Evolutionary conservation across 2,888 invertebrate genomes (phyloP), one percentile per base, ranked within the genome.

Genomic region (Hypolimnas misippus): DNA sequence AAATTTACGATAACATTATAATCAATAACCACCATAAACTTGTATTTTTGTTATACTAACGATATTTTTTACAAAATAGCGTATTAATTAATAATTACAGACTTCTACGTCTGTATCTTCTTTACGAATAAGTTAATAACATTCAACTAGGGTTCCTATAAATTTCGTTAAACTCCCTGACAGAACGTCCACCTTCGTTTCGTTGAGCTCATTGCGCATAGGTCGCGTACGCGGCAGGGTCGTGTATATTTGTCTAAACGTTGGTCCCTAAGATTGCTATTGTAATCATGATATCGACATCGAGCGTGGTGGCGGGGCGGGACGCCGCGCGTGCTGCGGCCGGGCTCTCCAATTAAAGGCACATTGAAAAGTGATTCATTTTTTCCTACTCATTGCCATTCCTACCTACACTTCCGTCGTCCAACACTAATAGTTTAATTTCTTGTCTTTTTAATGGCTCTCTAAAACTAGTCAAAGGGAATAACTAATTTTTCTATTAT

Each of bases 201-300:
- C 78, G 78, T 83, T 83, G 83, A 84, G 79, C 75, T 79, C 79
- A 76, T 78, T 81, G 80, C 83, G 81, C 77, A 77, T 76, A 74
- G 79, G 74, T 76, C 73, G 73, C 78, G 76, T 75, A 79, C 79
- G 81, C 82, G 79, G 78, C 81, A 76, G 80, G 81, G 82, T 83
- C 81, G 76, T 87, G 86, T 87, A 91, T 91, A 91, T 87, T 91
- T 89, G 81, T 90, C 89, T 90, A 92, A 91, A 91, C 86, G 82
- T 92, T 91, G 91, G 91, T 92, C 92, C 92, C 92, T 89, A 89
- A 86, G 83, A 86, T 91, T 89, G 86, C 89, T 90, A 91, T 91
- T 89, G 89, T 86, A 84, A 80, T 78, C 76, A 76, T 82, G 81
- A 82, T 76, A 77, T 80, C 73, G 38, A 77, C 75, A 76, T 19